Percentiles rank a stretch among this genome's conserved stretches.
These are phyloP conservation scores for Charanyca ferruginea DNA, from an alignment of 2,888 invertebrate species.

Conservation along the genomic window DNA sequence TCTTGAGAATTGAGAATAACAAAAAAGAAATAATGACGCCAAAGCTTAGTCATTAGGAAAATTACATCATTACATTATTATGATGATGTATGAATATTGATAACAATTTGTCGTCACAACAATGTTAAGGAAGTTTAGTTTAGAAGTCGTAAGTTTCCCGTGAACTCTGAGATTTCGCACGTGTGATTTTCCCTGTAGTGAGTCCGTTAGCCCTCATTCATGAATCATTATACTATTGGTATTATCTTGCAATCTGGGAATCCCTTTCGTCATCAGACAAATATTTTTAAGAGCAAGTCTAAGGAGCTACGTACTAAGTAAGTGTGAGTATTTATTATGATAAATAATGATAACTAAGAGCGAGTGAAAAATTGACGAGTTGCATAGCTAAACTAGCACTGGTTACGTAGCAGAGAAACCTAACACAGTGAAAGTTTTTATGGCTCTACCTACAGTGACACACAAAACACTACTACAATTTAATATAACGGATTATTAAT, in stretches of 20 bases:
- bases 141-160: slow-evolving; percentile 52
- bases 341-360: slow-evolving; percentile 43
- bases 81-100: slow-evolving; percentile 59
- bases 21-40: slow-evolving; percentile 59
- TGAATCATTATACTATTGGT: slow-evolving; percentile 56
- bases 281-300: slow-evolving; percentile 25
- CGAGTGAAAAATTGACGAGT: slow-evolving; percentile 56
- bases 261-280: slow-evolving; percentile 62
- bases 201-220: slow-evolving; percentile 34
- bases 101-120: slow-evolving; percentile 51
- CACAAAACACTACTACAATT: slow-evolving; percentile 68
- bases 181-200: slow-evolving; percentile 51
- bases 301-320: slow-evolving; percentile 20
- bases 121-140: slow-evolving; percentile 43
- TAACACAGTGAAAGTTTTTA: slow-evolving; percentile 85
- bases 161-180: slow-evolving; percentile 34
- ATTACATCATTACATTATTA: slow-evolving; percentile 60
- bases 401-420: slow-evolving; percentile 85
- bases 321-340: slow-evolving; percentile 22
- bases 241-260: slow-evolving; percentile 61
- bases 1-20: slow-evolving; percentile 73
- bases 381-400: slow-evolving; percentile 76
- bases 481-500: slow-evolving; percentile 64
- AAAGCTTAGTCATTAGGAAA: slow-evolving; percentile 59
- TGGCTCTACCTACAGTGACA: slow-evolving; percentile 74